phyloP scores from a whole-genome alignment of 2,888 invertebrate genomes.

The Phania funesta region DNA sequence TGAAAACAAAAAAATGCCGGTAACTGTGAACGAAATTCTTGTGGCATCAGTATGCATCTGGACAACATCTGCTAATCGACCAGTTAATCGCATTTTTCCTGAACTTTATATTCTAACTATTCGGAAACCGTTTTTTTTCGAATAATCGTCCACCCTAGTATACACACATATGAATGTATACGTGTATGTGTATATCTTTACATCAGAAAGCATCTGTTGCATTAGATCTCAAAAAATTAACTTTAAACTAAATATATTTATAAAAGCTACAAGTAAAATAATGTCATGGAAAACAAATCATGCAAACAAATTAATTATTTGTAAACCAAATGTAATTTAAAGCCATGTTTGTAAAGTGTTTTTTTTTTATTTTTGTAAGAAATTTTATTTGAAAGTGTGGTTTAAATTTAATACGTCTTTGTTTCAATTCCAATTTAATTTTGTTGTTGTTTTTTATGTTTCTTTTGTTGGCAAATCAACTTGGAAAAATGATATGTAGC shows the following conservation, averaged over 20 bases:
- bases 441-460: constrained; percentile 5
- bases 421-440: constrained; percentile 61
- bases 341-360: constrained; percentile 12
- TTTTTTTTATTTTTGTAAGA: background rate
- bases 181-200: too few species aligned
- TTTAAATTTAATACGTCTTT: constrained; percentile 10
- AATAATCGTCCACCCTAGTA: too few species aligned
- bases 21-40: too few species aligned
- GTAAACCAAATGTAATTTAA: constrained; percentile 20
- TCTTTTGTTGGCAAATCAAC: constrained; percentile 29
- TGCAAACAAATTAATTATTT: constrained; percentile 38
- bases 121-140: too few species aligned
- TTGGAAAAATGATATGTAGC: background rate
- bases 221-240: background rate
- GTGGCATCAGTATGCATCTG: too few species aligned
- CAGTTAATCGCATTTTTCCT: too few species aligned
- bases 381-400: constrained; percentile 18
- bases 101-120: too few species aligned
- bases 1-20: too few species aligned
- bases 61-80: too few species aligned
- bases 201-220: too few species aligned
- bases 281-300: constrained; percentile 27
- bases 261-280: background rate
- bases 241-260: background rate
- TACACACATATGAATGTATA: too few species aligned